A percentile compares a stretch with the other conserved stretches of the same genome.
Conservation (phyloP, 2,797 vertebrate genomes). For the Gymnodraco acuticeps region DNA sequence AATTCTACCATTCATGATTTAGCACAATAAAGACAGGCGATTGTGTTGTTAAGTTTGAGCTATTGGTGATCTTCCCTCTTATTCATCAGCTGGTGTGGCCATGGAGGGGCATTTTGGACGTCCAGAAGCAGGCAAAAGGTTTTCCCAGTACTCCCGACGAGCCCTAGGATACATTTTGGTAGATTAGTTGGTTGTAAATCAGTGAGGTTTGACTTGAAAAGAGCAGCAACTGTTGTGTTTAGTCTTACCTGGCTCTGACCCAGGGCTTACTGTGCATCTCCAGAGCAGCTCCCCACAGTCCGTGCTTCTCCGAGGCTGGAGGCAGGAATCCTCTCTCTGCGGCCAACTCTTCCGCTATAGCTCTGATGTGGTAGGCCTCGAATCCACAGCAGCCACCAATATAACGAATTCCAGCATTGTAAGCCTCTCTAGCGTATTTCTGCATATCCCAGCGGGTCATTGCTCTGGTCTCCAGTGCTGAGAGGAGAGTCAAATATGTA, state of each 20-base stretch:
- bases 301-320: conserved; percentile 89
- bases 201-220: neutral
- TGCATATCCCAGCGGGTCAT: conserved; percentile 91
- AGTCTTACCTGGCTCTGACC: conserved; percentile 89
- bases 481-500: conserved; percentile 1
- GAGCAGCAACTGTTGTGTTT: neutral
- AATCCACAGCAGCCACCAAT: conserved; percentile 94
- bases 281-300: conserved; percentile 86
- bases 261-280: conserved; percentile 92
- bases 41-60: neutral
- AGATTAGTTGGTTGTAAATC: neutral
- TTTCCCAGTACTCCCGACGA: conserved; percentile 92
- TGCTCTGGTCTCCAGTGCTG: conserved; percentile 89
- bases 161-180: conserved; percentile 79
- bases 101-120: conserved; percentile 89
- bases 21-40: neutral
- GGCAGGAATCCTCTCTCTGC: conserved; percentile 89
- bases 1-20: neutral
- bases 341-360: conserved; percentile 89
- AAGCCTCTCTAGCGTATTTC: conserved; percentile 90
- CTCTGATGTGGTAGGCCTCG: conserved; percentile 92
- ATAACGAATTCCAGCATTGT: conserved; percentile 87
- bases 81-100: conserved; percentile 80
- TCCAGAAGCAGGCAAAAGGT: conserved; percentile 89
- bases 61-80: neutral